A percentile compares a stretch with the other conserved stretches of the same genome.
These are phyloP conservation scores for Poecilia velifera DNA, from an alignment of 2,797 vertebrate genomes.

Conservation along the genomic window DNA sequence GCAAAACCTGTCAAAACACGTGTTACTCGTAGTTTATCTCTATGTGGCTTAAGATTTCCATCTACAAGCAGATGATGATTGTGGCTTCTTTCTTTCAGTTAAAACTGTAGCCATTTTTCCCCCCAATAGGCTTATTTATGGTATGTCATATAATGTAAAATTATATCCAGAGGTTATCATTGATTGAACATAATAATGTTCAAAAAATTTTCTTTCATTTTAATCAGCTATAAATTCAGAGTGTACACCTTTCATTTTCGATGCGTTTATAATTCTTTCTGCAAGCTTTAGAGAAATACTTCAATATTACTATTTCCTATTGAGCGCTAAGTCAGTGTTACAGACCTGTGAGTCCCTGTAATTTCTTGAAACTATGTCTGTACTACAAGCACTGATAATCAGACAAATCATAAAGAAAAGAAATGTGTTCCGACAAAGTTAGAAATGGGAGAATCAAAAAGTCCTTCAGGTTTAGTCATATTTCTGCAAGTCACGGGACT, in stretches of 20 bases:
- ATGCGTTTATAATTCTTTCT: slow-evolving; percentile 57
- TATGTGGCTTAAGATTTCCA: slow-evolving; percentile 9
- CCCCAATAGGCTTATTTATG: not conserved
- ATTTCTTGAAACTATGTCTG: slow-evolving; percentile 25
- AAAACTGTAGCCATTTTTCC: not conserved
- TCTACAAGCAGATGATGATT: slow-evolving; percentile 10
- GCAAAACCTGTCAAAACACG: slow-evolving; percentile 19
- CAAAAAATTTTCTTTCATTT: slow-evolving; percentile 22
- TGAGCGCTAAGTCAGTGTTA: slow-evolving; percentile 27
- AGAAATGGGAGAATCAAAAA: slow-evolving; percentile 41
- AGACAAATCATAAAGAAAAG: slow-evolving; percentile 42
- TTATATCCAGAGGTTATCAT: not conserved
- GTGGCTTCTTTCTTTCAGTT: slow-evolving; percentile 15
- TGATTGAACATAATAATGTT: not conserved
- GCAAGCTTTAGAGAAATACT: slow-evolving; percentile 34
- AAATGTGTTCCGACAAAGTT: slow-evolving; percentile 48
- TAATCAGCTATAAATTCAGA: slow-evolving; percentile 35
- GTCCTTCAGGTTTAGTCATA: slow-evolving; percentile 51
- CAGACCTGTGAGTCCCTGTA: slow-evolving; percentile 44
- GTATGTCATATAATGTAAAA: slow-evolving; percentile 12
- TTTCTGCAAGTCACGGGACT: slow-evolving; percentile 37
- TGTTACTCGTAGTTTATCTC: slow-evolving; percentile 24
- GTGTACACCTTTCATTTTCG: slow-evolving; percentile 26
- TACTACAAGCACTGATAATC: slow-evolving; percentile 37
- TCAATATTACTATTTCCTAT: slow-evolving; percentile 12